phyloP scores from a whole-genome alignment of 1,140 invertebrate species.

The Camponotus vicinus region DNA sequence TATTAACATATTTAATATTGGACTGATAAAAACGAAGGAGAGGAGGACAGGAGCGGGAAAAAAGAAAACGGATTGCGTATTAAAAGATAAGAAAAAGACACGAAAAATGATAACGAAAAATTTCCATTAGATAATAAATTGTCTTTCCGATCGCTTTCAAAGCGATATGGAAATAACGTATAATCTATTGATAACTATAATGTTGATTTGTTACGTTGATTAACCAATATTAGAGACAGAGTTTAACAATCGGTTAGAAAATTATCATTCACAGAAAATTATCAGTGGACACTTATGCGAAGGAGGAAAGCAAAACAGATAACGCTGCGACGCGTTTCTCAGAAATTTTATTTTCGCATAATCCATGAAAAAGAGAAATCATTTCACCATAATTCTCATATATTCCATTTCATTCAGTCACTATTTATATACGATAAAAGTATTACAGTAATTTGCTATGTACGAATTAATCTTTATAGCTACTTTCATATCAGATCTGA shows the following conservation, averaged over 20 bases:
- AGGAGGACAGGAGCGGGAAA: too few species aligned
- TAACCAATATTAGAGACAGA: constrained; percentile 28
- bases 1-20: constrained; percentile 84
- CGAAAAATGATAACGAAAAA: constrained; percentile 16
- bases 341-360: constrained; percentile 76
- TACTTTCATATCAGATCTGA: constrained; percentile 79
- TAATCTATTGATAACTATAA: neutral
- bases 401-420: constrained; percentile 80
- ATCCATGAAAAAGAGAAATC: constrained; percentile 76
- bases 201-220: constrained; percentile 11
- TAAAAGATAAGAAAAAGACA: constrained; percentile 44
- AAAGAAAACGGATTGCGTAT: neutral
- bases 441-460: constrained; percentile 82
- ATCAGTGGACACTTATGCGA: constrained; percentile 61
- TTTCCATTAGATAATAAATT: constrained; percentile 32
- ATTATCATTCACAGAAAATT: constrained; percentile 59
- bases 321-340: constrained; percentile 67
- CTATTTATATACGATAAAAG: constrained; percentile 79
- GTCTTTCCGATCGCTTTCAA: neutral
- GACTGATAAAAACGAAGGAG: constrained; percentile 69
- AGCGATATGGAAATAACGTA: constrained; percentile 18
- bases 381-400: constrained; percentile 77
- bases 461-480: constrained; percentile 78
- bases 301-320: constrained; percentile 70
- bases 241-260: constrained; percentile 36